Conservation (phyloP, 64 coral and sea anemone genomes). For the Stichodactyla mertensii region DNA sequence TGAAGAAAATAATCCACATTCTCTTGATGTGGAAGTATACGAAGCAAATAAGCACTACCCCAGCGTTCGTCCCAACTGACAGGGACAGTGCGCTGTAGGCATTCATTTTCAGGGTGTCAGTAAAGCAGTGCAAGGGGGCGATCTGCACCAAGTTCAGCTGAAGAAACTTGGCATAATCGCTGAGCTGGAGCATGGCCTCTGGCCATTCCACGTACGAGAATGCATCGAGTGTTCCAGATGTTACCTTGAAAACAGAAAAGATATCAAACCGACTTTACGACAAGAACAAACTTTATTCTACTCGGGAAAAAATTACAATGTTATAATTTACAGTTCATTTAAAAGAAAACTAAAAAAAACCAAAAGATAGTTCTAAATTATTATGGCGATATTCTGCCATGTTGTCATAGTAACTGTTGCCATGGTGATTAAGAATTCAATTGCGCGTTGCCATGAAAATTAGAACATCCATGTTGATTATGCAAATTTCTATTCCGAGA, state of each 20-base stretch:
- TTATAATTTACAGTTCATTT: too few species aligned
- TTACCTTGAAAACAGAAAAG: slow-evolving; percentile 39
- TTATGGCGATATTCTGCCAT: too few species aligned
- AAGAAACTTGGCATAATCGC: slow-evolving; percentile 62
- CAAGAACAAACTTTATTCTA: too few species aligned
- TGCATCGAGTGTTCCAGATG: slow-evolving; percentile 67
- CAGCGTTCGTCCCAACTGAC: slow-evolving; percentile 31
- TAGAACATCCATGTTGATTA: neutral
- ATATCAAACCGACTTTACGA: neutral
- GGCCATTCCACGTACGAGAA: slow-evolving; percentile 85
- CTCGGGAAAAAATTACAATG: too few species aligned
- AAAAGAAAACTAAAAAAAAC: too few species aligned
- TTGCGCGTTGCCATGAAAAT: neutral
- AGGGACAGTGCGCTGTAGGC: slow-evolving; percentile 54
- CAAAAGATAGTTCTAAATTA: too few species aligned
- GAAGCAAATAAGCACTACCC: slow-evolving; percentile 29
- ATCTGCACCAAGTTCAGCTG: slow-evolving; percentile 76
- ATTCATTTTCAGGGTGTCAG: slow-evolving; percentile 52
- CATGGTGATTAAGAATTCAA: neutral
- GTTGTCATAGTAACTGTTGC: neutral
- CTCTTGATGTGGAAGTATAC: slow-evolving; percentile 45
- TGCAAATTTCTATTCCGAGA: neutral
- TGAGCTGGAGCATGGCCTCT: slow-evolving; percentile 69
- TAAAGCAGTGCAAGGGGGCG: slow-evolving; percentile 71
- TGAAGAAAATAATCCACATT: neutral